These are phyloP conservation scores for Autographa gamma DNA, from an alignment of 2,888 invertebrate genomes.

Conservation along the genomic window DNA sequence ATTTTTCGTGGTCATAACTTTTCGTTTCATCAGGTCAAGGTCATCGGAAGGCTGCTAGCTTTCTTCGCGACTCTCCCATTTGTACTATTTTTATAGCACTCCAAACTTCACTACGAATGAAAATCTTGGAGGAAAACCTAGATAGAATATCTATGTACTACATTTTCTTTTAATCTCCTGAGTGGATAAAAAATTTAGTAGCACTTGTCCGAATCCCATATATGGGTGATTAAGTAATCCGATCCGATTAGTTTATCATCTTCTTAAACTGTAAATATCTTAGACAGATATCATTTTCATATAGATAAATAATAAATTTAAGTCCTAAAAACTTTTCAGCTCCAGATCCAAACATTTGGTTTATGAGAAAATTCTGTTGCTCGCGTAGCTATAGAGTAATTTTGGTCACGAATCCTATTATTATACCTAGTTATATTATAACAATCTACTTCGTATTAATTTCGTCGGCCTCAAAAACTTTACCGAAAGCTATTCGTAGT, in stretches of 20 bases:
- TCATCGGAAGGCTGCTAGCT: slow-evolving; percentile 11
- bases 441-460: neutral
- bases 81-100: slow-evolving; percentile 43
- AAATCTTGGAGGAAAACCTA: slow-evolving; percentile 28
- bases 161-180: slow-evolving; percentile 39
- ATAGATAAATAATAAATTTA: too few relatives aligned
- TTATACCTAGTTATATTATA: slow-evolving; percentile 7
- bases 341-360: neutral
- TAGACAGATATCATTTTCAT: too few relatives aligned
- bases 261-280: too few relatives aligned
- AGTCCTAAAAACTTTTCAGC: neutral
- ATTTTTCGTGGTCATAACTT: neutral
- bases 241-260: neutral
- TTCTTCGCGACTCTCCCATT: slow-evolving; percentile 23
- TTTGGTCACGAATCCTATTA: slow-evolving; percentile 9
- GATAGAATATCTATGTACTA: slow-evolving; percentile 20
- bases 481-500: slow-evolving; percentile 17
- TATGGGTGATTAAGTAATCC: neutral
- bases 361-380: neutral
- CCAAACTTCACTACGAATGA: slow-evolving; percentile 26
- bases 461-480: slow-evolving; percentile 8
- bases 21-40: slow-evolving; percentile 37
- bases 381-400: neutral
- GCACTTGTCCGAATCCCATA: slow-evolving; percentile 20
- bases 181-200: slow-evolving; percentile 37